Base-by-base conservation (phyloP, 2,888 invertebrate genomes). In the Tenthredo livida region DNA sequence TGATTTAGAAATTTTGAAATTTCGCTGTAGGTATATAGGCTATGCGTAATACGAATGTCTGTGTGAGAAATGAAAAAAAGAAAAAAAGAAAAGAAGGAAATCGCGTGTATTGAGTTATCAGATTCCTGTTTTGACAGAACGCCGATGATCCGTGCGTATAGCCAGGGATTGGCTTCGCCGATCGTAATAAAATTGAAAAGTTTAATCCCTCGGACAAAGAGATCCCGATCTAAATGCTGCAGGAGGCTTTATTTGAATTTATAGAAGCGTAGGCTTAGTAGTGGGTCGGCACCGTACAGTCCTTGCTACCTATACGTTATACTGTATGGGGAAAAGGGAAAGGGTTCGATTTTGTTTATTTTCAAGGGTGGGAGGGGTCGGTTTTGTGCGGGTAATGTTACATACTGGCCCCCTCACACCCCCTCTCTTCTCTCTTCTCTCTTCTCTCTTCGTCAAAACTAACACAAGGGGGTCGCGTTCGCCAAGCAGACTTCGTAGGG, bases 71-170 rank as follows among this genome's bases (percentile, higher is more conserved):
- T 29, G 29, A 29, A 29, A 29, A 33, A 33, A 37, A 7, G 1
- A 37, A 37, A 7, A 7, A 37, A 3, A 37, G 40, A 70, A 72
- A 29, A 29, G 29, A 29, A 29, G 2, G 29, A 29, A 40, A 40
- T 73, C 40, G 43, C 4, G 15, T 17, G 33, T 83, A 83, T 83
- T 83, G 83, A 43, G 87, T 90, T 89, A 88, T 93, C 92, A 91
- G 88, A 90, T 93, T 92, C 91, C 92, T 93, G 91, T 93, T 93
- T 92, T 93, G 93, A 93, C 93, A 93, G 92, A 91, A 89, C 90
- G 87, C 87, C 90, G 91, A 84, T 91, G 92, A 92, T 90, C 91
- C 91, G 90, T 90, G 88, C 67, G 54, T n/a, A n/a, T 73, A 29
- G 50, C 67, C 25, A 29, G 82, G 75, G 47, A 77, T 77, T 61